Conservation (phyloP, 2,888 invertebrate species). For the Sicus ferrugineus region DNA sequence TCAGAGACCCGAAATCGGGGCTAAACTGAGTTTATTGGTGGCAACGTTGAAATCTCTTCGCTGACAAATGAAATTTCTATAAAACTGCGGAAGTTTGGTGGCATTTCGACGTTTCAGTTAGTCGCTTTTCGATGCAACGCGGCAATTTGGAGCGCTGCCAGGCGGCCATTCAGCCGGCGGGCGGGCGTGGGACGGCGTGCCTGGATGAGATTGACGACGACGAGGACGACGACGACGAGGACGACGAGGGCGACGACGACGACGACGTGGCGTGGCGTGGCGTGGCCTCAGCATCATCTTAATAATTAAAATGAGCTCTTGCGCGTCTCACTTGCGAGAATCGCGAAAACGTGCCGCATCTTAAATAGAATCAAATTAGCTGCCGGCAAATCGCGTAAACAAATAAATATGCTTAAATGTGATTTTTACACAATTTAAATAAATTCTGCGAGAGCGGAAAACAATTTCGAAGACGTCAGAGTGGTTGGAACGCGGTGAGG, state of each 20-base stretch:
- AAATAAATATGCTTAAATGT: slow-evolving; percentile 13
- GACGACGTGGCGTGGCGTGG: neutral
- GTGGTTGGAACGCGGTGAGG: neutral
- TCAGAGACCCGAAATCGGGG: too few relatives aligned
- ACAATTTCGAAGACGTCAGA: neutral
- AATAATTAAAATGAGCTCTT: slow-evolving; percentile 10
- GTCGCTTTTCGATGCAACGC: slow-evolving; percentile 6
- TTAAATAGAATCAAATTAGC: slow-evolving; percentile 14
- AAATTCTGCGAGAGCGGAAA: neutral
- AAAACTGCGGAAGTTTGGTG: slow-evolving; percentile 20
- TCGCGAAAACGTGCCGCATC: slow-evolving; percentile 14
- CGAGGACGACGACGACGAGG: neutral
- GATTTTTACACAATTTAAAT: neutral
- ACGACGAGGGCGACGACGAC: neutral
- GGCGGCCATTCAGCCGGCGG: neutral
- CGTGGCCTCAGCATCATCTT: neutral
- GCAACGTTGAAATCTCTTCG: too few relatives aligned
- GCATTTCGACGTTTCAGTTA: slow-evolving; percentile 8
- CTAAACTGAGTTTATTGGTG: too few relatives aligned
- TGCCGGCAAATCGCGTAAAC: slow-evolving; percentile 11
- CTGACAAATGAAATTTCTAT: slow-evolving; percentile 15
- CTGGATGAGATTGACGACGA: neutral
- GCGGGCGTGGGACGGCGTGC: neutral
- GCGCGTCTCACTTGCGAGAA: too few relatives aligned
- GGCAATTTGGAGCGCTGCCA: slow-evolving; percentile 19